A percentile compares a stretch with the other conserved stretches of the same genome.
Conservation (phyloP, 2,888 invertebrate genomes). For the Sicus ferrugineus region DNA sequence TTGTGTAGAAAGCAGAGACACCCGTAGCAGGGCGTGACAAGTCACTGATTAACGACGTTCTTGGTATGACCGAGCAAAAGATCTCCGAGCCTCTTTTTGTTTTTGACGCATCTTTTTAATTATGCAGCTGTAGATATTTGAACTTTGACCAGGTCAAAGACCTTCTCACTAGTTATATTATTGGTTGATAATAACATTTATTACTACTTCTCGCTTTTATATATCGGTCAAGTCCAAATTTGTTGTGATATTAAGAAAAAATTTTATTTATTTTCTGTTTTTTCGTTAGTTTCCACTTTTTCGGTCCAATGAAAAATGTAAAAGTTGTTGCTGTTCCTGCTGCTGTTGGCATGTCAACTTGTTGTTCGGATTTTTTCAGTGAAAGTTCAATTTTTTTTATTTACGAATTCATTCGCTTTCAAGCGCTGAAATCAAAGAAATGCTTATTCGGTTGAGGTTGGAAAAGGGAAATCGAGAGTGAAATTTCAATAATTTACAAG, state of each 20-base stretch:
- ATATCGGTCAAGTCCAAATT: slow-evolving; percentile 19
- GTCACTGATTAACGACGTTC: no score
- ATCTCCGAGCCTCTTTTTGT: no score
- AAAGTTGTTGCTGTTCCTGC: not conserved
- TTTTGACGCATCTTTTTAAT: no score
- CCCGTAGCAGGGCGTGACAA: no score
- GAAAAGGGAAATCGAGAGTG: slow-evolving; percentile 9
- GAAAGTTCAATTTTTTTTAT: slow-evolving; percentile 21
- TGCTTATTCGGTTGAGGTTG: not conserved
- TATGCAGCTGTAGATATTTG: no score
- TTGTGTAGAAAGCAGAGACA: no score
- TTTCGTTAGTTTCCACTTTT: not conserved
- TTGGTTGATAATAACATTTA: no score
- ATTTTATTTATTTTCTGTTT: not conserved
- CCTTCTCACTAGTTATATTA: no score
- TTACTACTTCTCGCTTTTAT: not conserved
- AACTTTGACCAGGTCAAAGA: no score
- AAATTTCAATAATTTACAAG: not conserved
- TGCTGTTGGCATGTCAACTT: slow-evolving; percentile 1
- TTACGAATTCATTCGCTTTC: not conserved
- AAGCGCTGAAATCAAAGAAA: slow-evolving; percentile 1
- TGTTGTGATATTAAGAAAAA: not conserved
- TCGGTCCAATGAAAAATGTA: not conserved
- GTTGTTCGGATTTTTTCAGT: slow-evolving; percentile 21
- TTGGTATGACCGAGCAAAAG: no score